A percentile compares a stretch with the other conserved stretches of the same genome.
phyloP scores from a whole-genome alignment of 2,113 vertebrate genomes.

The Candoia aspera region DNA sequence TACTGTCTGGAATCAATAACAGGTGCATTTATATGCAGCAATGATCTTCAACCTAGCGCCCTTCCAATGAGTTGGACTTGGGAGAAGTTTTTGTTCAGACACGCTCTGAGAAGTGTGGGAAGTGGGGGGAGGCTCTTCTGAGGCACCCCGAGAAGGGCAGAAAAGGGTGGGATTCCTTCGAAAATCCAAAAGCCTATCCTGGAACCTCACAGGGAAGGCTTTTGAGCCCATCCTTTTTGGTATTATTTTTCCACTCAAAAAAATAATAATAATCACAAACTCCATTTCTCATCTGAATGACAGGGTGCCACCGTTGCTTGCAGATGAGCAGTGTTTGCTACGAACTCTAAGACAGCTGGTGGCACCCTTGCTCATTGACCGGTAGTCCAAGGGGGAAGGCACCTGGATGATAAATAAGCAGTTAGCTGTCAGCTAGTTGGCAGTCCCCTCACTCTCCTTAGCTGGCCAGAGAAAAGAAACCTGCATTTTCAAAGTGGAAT shows the following conservation, averaged over 20 bases:
- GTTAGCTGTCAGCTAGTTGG: slow-evolving; percentile 6
- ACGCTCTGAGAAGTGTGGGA: too few relatives aligned
- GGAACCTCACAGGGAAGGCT: too few relatives aligned
- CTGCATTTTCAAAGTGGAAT: neutral
- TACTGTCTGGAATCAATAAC: too few relatives aligned
- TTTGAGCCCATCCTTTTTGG: neutral
- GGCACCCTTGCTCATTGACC: slow-evolving; percentile 3
- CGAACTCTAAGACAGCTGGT: slow-evolving; percentile 15
- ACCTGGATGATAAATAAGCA: neutral
- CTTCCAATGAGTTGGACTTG: too few relatives aligned
- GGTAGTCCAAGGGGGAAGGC: neutral
- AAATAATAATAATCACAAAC: neutral
- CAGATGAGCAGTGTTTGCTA: neutral
- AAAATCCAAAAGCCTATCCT: too few relatives aligned
- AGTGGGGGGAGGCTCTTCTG: too few relatives aligned
- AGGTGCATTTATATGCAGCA: too few relatives aligned
- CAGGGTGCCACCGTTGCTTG: neutral
- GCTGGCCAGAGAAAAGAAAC: neutral
- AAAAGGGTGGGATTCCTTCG: too few relatives aligned
- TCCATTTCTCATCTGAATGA: slow-evolving; percentile 8
- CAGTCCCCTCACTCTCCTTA: neutral
- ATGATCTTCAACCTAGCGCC: too few relatives aligned
- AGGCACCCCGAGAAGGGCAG: too few relatives aligned
- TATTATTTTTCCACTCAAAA: neutral
- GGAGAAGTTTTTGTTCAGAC: too few relatives aligned